phyloP scores from a whole-genome alignment of 2,797 vertebrate genomes.

The Babyrousa celebensis region DNA sequence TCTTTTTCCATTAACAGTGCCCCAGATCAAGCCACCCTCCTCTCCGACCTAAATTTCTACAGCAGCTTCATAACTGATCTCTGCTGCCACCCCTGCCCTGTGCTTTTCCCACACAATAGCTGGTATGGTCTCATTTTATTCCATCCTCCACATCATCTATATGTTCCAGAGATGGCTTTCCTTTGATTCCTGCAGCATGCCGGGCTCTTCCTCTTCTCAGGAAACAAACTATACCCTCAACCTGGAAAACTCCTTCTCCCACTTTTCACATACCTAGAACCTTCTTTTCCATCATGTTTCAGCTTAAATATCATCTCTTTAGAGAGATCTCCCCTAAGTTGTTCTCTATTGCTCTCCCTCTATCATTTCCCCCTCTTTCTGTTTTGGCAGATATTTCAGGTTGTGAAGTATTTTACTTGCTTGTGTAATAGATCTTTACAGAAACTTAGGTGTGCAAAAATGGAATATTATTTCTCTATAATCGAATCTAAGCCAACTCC shows the following conservation, averaged over 20 bases:
- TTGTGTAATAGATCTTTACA: background rate
- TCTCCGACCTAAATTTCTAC: background rate
- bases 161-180: background rate
- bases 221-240: background rate
- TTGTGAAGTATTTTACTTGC: background rate
- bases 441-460: background rate
- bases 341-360: background rate
- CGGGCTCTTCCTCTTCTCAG: background rate
- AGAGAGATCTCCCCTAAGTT: background rate
- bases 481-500: background rate
- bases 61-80: background rate
- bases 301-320: background rate
- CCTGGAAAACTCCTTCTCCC: background rate
- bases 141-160: background rate
- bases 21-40: background rate
- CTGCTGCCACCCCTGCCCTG: background rate
- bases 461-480: background rate
- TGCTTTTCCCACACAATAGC: background rate
- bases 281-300: background rate
- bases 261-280: background rate
- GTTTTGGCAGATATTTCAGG: background rate
- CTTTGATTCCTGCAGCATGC: background rate
- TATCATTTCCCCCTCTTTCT: background rate
- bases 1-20: background rate
- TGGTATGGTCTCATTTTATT: background rate